These are phyloP conservation scores for Columba janthina DNA, from an alignment of 2,113 vertebrate genomes.

Conservation along the genomic window DNA sequence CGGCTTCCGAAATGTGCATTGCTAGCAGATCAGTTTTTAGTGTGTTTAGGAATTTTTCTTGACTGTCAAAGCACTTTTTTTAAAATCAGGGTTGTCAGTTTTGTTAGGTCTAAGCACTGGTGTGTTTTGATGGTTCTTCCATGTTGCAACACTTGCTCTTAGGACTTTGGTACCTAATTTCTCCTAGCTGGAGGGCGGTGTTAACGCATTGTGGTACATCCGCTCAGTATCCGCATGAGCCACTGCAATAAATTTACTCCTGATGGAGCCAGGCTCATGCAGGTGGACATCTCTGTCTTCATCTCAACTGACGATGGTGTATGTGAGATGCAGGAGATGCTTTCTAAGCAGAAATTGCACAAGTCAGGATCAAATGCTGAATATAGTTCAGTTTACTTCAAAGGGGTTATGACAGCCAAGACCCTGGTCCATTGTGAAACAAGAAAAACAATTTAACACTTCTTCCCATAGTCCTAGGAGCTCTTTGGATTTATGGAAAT, in stretches of 20 bases:
- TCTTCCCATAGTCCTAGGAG: not conserved
- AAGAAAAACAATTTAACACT: not conserved
- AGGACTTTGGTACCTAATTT: not conserved
- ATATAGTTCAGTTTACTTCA: not conserved
- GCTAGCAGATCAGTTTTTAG: not conserved
- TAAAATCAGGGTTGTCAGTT: constrained; percentile 13
- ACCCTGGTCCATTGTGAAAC: not conserved
- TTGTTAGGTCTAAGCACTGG: constrained; percentile 36
- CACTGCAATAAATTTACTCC: not conserved
- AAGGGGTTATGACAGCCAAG: not conserved
- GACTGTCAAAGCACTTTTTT: constrained; percentile 55
- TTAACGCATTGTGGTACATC: not conserved
- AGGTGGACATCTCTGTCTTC: not conserved
- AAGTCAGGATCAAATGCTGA: not conserved
- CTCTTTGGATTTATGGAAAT: not conserved
- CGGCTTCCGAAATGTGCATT: constrained; percentile 67
- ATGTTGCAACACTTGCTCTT: not conserved
- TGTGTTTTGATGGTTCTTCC: constrained; percentile 39
- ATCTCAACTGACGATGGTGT: rapidly evolving
- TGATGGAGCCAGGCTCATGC: not conserved
- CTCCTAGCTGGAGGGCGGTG: not conserved
- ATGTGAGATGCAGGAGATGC: not conserved
- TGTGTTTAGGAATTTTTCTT: not conserved
- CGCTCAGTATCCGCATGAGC: not conserved
- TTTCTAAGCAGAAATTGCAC: not conserved